A percentile compares a stretch with the other conserved stretches of the same genome.
phyloP scores from a whole-genome alignment of 2,113 vertebrate species.

The Arothron firmamentum region DNA sequence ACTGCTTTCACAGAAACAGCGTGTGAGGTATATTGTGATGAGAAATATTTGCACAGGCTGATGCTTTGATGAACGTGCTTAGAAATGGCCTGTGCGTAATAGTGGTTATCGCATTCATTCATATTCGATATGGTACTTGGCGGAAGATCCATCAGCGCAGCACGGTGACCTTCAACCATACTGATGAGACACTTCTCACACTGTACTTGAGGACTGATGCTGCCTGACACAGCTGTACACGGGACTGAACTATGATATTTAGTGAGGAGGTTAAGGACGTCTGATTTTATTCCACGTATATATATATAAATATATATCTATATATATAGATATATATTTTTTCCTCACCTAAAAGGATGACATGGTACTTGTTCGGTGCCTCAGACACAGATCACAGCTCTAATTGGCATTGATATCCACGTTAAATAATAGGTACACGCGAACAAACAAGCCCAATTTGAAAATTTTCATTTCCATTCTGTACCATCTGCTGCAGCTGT shows the following conservation, averaged over 20 bases:
- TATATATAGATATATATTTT: too few species aligned
- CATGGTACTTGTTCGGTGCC: background rate
- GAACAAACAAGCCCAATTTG: constrained; percentile 32
- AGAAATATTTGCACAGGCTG: constrained; percentile 21
- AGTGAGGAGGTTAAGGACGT: constrained; percentile 16
- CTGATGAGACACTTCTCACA: constrained; percentile 32
- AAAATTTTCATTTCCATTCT: constrained; percentile 32
- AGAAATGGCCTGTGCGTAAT: constrained; percentile 42
- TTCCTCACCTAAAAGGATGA: background rate
- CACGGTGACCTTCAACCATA: constrained; percentile 45
- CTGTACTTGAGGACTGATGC: constrained; percentile 32
- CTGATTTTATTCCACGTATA: background rate
- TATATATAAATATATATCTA: too few species aligned
- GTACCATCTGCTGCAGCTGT: constrained; percentile 39
- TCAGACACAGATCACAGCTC: constrained; percentile 9
- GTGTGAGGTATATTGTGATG: background rate
- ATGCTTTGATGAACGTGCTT: constrained; percentile 32
- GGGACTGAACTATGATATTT: constrained; percentile 36
- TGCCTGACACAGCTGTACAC: constrained; percentile 11
- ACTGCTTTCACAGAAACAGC: background rate
- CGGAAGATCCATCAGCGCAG: constrained; percentile 45
- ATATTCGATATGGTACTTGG: constrained; percentile 29
- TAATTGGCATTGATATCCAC: constrained; percentile 10
- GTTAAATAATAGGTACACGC: constrained; percentile 18
- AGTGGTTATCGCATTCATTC: constrained; percentile 28